Evolutionary conservation across 2,888 invertebrate species (phyloP).

Genomic region (Ormyrus thymus): DNA sequence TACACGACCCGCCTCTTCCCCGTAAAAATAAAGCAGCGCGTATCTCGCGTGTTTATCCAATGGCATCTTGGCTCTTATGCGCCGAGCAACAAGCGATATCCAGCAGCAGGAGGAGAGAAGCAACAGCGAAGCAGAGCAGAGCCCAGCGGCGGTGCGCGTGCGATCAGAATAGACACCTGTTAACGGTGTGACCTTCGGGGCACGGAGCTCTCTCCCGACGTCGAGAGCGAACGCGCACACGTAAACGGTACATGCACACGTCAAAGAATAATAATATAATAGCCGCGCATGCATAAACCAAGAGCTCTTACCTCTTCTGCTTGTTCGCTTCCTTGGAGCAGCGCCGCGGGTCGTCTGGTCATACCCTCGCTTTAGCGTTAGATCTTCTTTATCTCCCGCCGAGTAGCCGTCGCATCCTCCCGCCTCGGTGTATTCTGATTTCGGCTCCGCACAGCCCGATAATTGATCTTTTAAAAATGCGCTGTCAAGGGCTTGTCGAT

Average conservation of each 20-base stretch:
- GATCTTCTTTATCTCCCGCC: not conserved
- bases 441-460: not conserved
- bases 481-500: not conserved
- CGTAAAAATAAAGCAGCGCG: too few species aligned
- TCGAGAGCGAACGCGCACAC: not conserved
- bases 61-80: too few species aligned
- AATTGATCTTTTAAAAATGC: not conserved
- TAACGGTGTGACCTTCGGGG: constrained; percentile 48
- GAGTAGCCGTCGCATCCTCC: not conserved
- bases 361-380: not conserved
- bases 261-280: not conserved
- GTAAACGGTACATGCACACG: not conserved
- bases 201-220: too few species aligned
- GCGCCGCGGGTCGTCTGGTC: not conserved
- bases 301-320: not conserved
- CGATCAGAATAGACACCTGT: constrained; percentile 53
- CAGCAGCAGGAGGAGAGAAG: not conserved
- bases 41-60: too few species aligned
- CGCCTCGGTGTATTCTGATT: not conserved
- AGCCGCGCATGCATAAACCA: not conserved
- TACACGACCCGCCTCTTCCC: too few species aligned
- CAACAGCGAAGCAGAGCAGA: constrained; percentile 61
- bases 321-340: not conserved
- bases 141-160: constrained; percentile 44
- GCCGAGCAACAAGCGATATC: not conserved